Evolutionary conservation across 2,797 vertebrate species (phyloP), one percentile per base, ranked within the genome.

Genomic region (Peromyscus attwateri): DNA sequence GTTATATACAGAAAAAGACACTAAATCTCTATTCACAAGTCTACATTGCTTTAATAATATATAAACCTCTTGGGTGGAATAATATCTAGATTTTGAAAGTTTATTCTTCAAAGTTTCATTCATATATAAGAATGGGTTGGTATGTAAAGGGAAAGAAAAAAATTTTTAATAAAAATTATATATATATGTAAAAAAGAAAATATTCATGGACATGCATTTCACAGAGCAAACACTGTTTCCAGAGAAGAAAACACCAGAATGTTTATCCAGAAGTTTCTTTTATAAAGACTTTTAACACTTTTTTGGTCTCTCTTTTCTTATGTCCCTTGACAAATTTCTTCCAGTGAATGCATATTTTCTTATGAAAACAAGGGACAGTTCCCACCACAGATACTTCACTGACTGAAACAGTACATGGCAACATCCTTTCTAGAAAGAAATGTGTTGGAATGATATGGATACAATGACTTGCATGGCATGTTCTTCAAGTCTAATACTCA

Each of bases 41-140:
- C 49, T 2, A 80, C n/a, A 84, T 11, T 60, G 3, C 40, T 75
- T 89, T 64, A 31, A 66, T 70, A 79, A 62, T 60, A 71, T 40
- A 43, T 34, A 43, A 19, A 62, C 1, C 17, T 89, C 62, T 43
- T 17, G 10, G 12, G 88, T 12, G 31, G 16, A 57, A 64, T 73
- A 88, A 55, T 89, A 80, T 19, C 62, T 64, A 73, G 29, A 17
- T 37, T 71, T 84, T 77, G 14, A 92, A 75, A 94, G 46, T 68
- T 76, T 68, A 76, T 34, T 82, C 70, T 80, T 70, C 23, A 95
- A 95, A 75, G 19, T 4, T 27, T 82, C 27, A 85, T 55, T 73
- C 66, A 71, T 27, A 77, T 49, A 49, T 6, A 84, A 52, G 21
- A 55, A 55, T 55, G 3, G 52, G 52, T 55, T 55, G 52, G 13